These are phyloP conservation scores for Dione juno DNA, from an alignment of 2,888 invertebrate genomes.

Conservation along the genomic window DNA sequence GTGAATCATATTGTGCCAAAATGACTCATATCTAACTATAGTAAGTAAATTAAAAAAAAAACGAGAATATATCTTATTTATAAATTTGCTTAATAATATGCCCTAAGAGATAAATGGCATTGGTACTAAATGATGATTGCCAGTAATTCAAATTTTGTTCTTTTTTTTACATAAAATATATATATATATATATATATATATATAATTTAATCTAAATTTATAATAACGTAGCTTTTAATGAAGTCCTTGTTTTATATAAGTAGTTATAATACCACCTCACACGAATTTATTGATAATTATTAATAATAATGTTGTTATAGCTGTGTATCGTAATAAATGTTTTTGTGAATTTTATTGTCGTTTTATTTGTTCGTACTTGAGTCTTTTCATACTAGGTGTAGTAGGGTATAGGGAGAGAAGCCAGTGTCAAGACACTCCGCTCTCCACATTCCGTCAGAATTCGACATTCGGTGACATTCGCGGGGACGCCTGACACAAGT, in stretches of 20 bases:
- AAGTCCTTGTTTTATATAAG: not conserved
- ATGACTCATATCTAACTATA: not conserved
- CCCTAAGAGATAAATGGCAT: not conserved
- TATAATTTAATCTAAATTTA: no score
- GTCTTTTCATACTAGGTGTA: no score
- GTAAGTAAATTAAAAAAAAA: not conserved
- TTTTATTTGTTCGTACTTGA: not conserved
- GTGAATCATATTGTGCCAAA: slow-evolving; percentile 47
- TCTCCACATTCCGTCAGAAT: no score
- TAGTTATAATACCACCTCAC: not conserved
- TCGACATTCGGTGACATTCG: no score
- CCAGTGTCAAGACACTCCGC: no score
- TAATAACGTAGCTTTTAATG: not conserved
- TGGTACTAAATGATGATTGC: not conserved
- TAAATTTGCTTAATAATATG: not conserved
- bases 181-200: no score
- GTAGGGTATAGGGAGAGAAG: no score
- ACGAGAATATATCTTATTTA: not conserved
- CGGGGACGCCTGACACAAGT: no score
- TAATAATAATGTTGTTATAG: slow-evolving; percentile 14
- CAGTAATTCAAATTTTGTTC: not conserved
- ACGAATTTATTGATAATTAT: slow-evolving; percentile 19
- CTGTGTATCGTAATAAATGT: slow-evolving; percentile 13
- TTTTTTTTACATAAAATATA: no score
- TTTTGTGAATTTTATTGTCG: slow-evolving; percentile 18